These are phyloP conservation scores for Octomys mimax DNA, from an alignment of 2,797 vertebrate genomes.

Conservation along the genomic window DNA sequence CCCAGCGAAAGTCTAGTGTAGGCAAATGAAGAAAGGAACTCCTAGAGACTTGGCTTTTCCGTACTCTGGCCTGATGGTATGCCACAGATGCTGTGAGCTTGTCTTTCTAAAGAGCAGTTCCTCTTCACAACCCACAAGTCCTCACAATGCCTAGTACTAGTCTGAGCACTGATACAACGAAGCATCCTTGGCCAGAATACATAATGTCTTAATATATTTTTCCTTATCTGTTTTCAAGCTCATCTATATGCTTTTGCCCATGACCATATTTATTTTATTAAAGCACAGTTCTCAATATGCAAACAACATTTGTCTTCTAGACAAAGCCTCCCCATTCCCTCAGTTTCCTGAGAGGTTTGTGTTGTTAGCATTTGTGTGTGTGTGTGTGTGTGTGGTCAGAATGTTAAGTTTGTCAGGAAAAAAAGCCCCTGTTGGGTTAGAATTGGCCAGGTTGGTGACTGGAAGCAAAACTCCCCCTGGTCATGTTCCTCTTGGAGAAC, in stretches of 20 bases:
- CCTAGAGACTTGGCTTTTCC: background rate
- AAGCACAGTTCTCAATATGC: background rate
- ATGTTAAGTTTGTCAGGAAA: background rate
- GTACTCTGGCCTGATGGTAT: background rate
- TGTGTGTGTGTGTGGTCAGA: background rate
- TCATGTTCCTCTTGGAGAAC: background rate
- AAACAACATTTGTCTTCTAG: background rate
- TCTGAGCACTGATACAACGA: background rate
- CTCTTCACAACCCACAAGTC: background rate
- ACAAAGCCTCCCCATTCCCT: background rate
- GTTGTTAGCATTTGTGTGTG: too few relatives aligned
- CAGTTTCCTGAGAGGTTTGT: background rate
- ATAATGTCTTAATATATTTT: background rate
- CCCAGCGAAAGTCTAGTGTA: background rate
- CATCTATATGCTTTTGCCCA: background rate
- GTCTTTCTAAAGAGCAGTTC: background rate
- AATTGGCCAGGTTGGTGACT: background rate
- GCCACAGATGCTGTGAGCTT: background rate
- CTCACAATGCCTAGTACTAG: background rate
- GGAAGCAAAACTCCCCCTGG: background rate
- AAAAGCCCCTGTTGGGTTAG: background rate
- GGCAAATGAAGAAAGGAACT: background rate
- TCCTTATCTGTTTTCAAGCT: background rate
- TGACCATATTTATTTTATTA: background rate
- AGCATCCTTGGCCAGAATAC: background rate